Conservation (phyloP, 2,888 invertebrate species). For the Ellobium chinense region DNA sequence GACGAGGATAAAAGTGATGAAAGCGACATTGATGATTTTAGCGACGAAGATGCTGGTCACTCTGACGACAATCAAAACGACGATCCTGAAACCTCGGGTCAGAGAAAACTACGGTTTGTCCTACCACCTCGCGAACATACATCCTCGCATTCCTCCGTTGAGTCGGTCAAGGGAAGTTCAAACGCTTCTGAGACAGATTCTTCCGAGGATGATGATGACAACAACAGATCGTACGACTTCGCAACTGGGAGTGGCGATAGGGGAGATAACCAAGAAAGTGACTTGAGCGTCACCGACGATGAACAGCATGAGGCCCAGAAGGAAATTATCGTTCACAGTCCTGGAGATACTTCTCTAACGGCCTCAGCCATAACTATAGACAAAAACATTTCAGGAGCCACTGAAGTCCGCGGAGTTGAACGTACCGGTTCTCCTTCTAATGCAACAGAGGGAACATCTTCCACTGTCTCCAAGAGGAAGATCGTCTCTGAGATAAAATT, state of each 20-base stretch:
- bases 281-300: neutral
- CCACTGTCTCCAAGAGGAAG: no score
- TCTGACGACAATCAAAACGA: neutral
- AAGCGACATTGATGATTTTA: neutral
- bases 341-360: no score
- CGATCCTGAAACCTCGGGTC: neutral
- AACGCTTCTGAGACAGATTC: neutral
- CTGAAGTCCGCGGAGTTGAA: no score
- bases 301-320: neutral
- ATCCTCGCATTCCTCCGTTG: neutral
- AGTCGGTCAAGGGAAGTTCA: constrained; percentile 3
- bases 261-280: neutral
- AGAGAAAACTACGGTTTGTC: neutral
- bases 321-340: no score
- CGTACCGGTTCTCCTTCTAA: no score
- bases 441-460: no score
- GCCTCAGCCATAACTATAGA: no score
- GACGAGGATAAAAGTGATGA: neutral
- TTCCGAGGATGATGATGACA: neutral
- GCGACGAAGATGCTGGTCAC: neutral
- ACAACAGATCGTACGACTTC: neutral
- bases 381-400: neutral
- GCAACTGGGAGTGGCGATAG: neutral
- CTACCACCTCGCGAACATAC: neutral
- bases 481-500: no score